phyloP scores from a whole-genome alignment of 2,797 vertebrate genomes.

The Poecile montanus region DNA sequence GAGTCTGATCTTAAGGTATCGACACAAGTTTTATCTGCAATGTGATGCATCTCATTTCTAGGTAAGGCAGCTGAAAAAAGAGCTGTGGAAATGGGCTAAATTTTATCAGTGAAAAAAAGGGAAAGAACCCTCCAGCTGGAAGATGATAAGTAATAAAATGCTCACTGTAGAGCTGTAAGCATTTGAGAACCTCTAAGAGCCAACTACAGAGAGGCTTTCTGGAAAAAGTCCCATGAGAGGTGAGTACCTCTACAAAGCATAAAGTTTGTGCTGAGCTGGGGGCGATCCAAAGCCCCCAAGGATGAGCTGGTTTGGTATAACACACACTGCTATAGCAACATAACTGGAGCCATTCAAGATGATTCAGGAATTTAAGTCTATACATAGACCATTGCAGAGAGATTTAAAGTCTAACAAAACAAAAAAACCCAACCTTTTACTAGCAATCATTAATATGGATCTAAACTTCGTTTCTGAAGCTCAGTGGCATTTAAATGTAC shows the following conservation, averaged over 20 bases:
- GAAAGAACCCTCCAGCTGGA: neutral
- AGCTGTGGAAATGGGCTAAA: neutral
- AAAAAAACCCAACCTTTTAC: neutral
- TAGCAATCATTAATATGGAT: neutral
- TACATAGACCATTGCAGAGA: neutral
- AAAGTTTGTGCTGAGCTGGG: neutral
- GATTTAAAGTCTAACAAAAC: neutral
- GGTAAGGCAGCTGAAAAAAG: neutral
- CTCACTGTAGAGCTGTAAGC: neutral
- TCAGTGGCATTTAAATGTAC: neutral
- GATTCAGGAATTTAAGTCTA: neutral
- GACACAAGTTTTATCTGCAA: neutral
- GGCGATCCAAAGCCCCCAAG: neutral
- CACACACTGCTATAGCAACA: neutral
- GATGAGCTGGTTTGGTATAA: neutral
- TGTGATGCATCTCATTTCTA: neutral
- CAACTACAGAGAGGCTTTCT: neutral
- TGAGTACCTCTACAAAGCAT: neutral
- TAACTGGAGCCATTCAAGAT: neutral
- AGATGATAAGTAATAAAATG: neutral
- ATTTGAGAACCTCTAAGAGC: neutral
- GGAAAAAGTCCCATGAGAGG: neutral
- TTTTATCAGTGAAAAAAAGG: neutral
- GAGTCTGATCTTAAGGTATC: neutral
- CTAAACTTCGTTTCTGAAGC: neutral